A percentile compares a stretch with the other conserved stretches of the same genome.
These are phyloP conservation scores for Chlamydotis undulata DNA, from an alignment of 2,113 vertebrate genomes.

Conservation along the genomic window DNA sequence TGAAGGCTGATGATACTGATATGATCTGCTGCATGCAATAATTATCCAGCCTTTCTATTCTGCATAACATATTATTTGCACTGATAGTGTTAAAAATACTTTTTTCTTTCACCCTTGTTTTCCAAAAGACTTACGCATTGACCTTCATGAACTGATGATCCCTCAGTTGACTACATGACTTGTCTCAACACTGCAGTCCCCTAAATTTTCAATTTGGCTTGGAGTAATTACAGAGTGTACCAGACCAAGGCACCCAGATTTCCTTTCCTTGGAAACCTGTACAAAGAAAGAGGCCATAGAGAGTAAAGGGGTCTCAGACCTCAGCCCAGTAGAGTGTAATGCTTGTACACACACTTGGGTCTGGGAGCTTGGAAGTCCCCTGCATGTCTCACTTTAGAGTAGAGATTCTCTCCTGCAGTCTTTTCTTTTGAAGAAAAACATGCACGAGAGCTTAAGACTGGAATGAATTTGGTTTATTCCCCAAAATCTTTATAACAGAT, in stretches of 20 bases:
- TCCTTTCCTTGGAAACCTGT: not conserved
- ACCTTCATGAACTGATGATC: not conserved
- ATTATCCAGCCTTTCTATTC: not conserved
- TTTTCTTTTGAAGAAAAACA: not conserved
- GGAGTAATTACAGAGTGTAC: not conserved
- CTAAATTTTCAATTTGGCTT: not conserved
- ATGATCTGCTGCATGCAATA: not conserved
- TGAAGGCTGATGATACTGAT: not conserved
- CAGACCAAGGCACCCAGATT: not conserved
- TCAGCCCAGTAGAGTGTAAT: not conserved
- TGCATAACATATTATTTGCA: not conserved
- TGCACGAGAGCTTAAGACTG: not conserved
- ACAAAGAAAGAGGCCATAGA: accelerated
- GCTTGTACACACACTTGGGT: not conserved
- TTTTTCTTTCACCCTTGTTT: not conserved
- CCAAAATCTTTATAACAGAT: not conserved
- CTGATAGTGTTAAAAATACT: accelerated
- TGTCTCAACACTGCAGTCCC: not conserved
- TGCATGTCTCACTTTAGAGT: not conserved
- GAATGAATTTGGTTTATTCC: not conserved
- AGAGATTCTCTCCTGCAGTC: not conserved
- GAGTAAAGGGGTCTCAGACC: not conserved
- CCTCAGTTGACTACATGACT: not conserved
- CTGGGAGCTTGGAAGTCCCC: not conserved
- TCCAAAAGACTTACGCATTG: not conserved